phyloP scores from a whole-genome alignment of 2,113 vertebrate species.

The Alethe diademata region DNA sequence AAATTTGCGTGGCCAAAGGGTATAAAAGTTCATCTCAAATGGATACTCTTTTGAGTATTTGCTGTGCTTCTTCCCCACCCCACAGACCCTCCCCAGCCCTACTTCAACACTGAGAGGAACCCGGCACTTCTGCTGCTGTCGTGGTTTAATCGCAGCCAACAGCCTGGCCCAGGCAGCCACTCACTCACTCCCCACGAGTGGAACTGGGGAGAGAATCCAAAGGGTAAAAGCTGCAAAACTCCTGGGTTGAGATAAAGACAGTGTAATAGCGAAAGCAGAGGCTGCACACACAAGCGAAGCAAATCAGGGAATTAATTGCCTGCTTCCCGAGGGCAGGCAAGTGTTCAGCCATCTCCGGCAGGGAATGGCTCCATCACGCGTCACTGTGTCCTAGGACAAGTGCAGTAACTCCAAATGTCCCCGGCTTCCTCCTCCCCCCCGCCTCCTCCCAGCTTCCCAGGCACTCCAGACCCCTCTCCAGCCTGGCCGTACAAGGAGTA shows the following conservation, averaged over 20 bases:
- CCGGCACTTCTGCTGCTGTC: background rate
- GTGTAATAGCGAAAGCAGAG: background rate
- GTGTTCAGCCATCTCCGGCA: background rate
- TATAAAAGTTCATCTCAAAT: background rate
- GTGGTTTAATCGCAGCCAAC: background rate
- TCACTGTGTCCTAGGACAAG: background rate
- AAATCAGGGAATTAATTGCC: background rate
- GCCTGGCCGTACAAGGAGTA: rapidly evolving
- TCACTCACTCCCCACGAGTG: background rate
- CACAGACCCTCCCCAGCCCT: background rate
- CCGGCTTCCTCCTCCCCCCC: background rate
- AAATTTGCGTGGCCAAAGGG: background rate
- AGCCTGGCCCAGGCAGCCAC: background rate
- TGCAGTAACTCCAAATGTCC: background rate
- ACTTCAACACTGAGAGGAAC: background rate
- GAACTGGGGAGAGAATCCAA: background rate
- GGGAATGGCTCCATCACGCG: rapidly evolving
- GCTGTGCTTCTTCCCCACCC: background rate
- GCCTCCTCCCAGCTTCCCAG: background rate
- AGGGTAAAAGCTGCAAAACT: background rate
- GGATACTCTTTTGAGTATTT: background rate
- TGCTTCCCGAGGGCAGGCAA: background rate
- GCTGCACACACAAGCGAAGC: background rate
- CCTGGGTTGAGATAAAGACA: background rate
- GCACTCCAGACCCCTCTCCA: background rate